Conservation (phyloP, 2,888 invertebrate genomes). For the Pseudoips prasinana region DNA sequence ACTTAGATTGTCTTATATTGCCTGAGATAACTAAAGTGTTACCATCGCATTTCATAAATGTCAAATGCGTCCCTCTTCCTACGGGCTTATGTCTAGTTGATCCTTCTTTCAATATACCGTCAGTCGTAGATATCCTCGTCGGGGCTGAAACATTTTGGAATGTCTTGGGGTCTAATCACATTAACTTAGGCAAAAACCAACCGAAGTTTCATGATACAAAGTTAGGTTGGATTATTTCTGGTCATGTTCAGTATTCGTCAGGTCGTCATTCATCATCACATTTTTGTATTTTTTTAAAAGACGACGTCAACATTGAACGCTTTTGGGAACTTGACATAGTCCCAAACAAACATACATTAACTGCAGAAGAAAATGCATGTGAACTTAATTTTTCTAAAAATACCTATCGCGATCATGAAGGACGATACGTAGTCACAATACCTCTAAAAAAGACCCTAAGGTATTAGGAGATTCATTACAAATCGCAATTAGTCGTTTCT, state of each 20-base stretch:
- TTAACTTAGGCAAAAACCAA: slow-evolving; percentile 6
- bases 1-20: slow-evolving; percentile 12
- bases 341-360: not conserved
- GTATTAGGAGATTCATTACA: slow-evolving; percentile 23
- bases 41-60: slow-evolving; percentile 13
- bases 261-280: not conserved
- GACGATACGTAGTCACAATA: slow-evolving; percentile 5
- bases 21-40: slow-evolving; percentile 4
- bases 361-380: not conserved
- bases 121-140: slow-evolving; percentile 18
- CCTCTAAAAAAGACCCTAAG: slow-evolving; percentile 5
- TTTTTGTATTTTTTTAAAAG: not conserved
- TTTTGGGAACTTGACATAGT: slow-evolving; percentile 1
- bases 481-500: slow-evolving; percentile 21
- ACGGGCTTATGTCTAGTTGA: slow-evolving; percentile 17
- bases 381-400: not conserved
- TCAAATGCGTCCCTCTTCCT: slow-evolving; percentile 16
- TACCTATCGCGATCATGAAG: slow-evolving; percentile 2
- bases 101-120: slow-evolving; percentile 24
- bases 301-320: not conserved
- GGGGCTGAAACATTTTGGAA: slow-evolving; percentile 27
- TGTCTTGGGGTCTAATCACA: slow-evolving; percentile 12
- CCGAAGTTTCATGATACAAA: slow-evolving; percentile 22
- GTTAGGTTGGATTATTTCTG: slow-evolving; percentile 11
- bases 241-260: not conserved